These are phyloP conservation scores for Brachionus koreanus DNA, from an alignment of 1,140 invertebrate species.

Conservation along the genomic window DNA sequence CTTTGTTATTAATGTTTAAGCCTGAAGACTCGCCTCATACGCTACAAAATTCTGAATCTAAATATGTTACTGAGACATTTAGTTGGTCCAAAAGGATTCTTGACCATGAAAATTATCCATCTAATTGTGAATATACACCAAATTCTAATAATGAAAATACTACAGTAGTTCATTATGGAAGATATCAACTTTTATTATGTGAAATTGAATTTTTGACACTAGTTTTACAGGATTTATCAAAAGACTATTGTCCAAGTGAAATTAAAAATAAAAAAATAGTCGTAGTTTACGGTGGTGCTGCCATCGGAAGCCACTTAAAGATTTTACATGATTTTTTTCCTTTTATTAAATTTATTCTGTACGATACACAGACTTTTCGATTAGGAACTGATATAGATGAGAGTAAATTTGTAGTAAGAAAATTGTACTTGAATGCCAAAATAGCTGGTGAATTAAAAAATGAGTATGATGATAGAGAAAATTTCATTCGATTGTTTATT, in stretches of 20 bases:
- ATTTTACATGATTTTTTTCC: not conserved
- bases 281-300: not conserved
- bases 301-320: not conserved
- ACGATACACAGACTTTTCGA: not conserved
- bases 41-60: not conserved
- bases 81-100: not conserved
- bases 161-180: not conserved
- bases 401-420: not conserved
- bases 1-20: not conserved
- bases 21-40: not conserved
- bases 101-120: not conserved
- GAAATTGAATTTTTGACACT: slow-evolving; percentile 34
- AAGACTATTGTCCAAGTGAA: not conserved
- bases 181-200: not conserved
- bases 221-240: not conserved
- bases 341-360: slow-evolving; percentile 2
- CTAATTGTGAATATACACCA: not conserved
- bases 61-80: not conserved
- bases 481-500: not conserved
- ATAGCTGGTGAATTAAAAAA: not conserved
- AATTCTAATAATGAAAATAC: not conserved
- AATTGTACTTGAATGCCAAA: not conserved
- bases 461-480: not conserved
- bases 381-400: not conserved
- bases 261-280: not conserved